Conservation (phyloP, 2,113 vertebrate genomes). For the Engystomops pustulosus region DNA sequence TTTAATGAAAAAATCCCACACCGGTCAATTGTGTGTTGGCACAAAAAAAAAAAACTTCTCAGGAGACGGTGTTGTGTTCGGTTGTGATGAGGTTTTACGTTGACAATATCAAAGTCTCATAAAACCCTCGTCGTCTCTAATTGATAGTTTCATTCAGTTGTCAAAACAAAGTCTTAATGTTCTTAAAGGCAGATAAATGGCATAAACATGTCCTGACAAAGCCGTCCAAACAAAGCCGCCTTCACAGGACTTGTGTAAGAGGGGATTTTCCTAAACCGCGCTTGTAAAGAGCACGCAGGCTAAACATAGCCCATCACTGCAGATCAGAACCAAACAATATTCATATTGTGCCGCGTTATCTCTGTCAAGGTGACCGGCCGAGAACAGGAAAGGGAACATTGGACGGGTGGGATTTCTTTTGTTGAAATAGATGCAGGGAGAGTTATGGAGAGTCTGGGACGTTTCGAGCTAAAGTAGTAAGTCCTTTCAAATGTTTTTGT, state of each 20-base stretch:
- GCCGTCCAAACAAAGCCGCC: not conserved
- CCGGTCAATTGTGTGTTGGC: no score
- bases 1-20: no score
- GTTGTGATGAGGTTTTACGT: not conserved
- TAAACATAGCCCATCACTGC: not conserved
- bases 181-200: constrained; percentile 27
- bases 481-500: not conserved
- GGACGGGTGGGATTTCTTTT: not conserved
- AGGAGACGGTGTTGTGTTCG: not conserved
- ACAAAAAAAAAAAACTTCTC: no score
- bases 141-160: constrained; percentile 38
- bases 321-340: constrained; percentile 3
- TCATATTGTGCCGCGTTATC: constrained; percentile 26
- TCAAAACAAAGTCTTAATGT: constrained; percentile 46
- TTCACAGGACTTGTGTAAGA: constrained; percentile 35
- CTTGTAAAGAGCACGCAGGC: constrained; percentile 15
- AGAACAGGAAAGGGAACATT: constrained; percentile 20
- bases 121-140: constrained; percentile 3
- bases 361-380: not conserved
- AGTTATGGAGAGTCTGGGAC: not conserved
- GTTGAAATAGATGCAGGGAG: not conserved
- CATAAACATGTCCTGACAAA: not conserved
- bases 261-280: not conserved
- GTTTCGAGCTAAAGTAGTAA: not conserved
- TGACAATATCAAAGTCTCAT: not conserved